A percentile compares a stretch with the other conserved stretches of the same genome.
These are phyloP conservation scores for Onychostruthus taczanowskii DNA, from an alignment of 2,113 vertebrate genomes.

Conservation along the genomic window DNA sequence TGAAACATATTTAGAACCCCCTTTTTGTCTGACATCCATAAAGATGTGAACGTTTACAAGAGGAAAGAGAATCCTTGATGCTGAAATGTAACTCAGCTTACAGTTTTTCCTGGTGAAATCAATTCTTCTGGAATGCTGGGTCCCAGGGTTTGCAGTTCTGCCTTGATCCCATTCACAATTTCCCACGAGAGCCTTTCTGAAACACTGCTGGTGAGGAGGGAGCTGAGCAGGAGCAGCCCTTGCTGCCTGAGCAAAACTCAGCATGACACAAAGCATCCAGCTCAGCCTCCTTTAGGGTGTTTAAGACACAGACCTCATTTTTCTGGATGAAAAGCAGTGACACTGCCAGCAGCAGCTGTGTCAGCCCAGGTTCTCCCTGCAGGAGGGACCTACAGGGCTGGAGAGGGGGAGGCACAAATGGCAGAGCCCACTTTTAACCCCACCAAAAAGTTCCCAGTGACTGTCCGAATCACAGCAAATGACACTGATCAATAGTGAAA, in stretches of 20 bases:
- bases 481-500: background rate
- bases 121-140: background rate
- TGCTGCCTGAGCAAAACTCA: constrained; percentile 1
- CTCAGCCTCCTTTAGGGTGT: constrained; percentile 19
- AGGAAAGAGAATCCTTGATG: background rate
- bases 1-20: background rate
- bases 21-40: background rate
- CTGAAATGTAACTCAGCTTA: background rate
- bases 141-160: background rate
- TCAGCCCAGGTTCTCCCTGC: constrained; percentile 36
- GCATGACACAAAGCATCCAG: constrained; percentile 11
- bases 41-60: background rate
- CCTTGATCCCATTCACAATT: background rate
- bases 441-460: background rate
- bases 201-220: background rate
- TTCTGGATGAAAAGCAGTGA: constrained; percentile 38
- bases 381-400: background rate
- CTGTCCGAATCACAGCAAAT: background rate
- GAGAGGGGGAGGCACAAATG: background rate
- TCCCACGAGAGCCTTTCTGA: background rate
- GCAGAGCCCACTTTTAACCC: background rate
- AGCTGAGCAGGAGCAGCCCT: background rate
- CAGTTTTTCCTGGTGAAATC: background rate
- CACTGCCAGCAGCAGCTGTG: constrained; percentile 12
- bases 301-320: constrained; percentile 26